A percentile compares a stretch with the other conserved stretches of the same genome.
phyloP scores from a whole-genome alignment of 1,140 invertebrate species.

The Trissolcus basalis region DNA sequence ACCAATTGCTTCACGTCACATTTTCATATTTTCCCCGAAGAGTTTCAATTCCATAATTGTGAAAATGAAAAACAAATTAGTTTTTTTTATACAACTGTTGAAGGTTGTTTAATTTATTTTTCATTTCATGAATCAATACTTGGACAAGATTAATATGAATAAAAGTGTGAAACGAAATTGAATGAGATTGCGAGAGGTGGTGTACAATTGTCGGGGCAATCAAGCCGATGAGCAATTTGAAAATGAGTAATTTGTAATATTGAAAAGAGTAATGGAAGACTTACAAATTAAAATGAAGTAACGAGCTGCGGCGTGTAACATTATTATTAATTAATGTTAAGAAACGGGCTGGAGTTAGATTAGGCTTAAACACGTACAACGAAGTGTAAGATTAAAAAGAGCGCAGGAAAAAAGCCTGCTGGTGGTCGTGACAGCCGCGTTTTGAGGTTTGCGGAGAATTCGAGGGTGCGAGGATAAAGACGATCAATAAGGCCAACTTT shows the following conservation, averaged over 20 bases:
- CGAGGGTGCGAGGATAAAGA: constrained; percentile 45
- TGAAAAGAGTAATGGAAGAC: background rate
- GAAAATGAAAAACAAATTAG: constrained; percentile 1
- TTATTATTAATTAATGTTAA: constrained; percentile 31
- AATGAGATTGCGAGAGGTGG: too few relatives aligned
- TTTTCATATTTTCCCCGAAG: too few relatives aligned
- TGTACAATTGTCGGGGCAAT: background rate
- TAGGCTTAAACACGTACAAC: constrained; percentile 28
- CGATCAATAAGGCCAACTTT: constrained; percentile 59
- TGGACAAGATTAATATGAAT: too few relatives aligned
- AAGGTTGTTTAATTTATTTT: too few relatives aligned
- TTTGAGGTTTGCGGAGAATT: constrained; percentile 51
- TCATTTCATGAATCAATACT: too few relatives aligned
- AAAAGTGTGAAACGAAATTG: too few relatives aligned
- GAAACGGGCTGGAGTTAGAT: constrained; percentile 19
- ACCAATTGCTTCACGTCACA: too few relatives aligned
- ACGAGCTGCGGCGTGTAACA: constrained; percentile 29
- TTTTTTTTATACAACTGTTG: background rate
- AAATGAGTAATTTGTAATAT: background rate
- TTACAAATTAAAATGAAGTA: constrained; percentile 44
- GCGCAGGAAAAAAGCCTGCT: constrained; percentile 41
- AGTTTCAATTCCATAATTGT: too few relatives aligned
- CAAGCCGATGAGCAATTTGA: background rate
- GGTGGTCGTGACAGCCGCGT: constrained; percentile 39
- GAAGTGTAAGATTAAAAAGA: constrained; percentile 47